Conservation (phyloP, 2,888 invertebrate genomes). For the Tachina lurida region DNA sequence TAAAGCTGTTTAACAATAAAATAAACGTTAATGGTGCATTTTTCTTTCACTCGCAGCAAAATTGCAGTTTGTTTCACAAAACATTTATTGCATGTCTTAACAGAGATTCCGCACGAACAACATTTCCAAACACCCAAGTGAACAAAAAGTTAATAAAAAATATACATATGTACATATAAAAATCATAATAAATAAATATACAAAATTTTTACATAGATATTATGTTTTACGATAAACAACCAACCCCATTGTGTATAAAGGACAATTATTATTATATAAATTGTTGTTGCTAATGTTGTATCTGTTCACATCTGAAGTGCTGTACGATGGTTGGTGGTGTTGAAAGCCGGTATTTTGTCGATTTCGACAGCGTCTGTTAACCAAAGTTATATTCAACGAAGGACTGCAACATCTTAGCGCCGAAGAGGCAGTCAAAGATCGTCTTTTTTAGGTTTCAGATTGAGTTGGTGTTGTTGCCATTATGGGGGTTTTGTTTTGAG, state of each 20-base stretch:
- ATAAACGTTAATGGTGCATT: not conserved
- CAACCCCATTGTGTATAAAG: slow-evolving; percentile 56
- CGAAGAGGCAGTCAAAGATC: slow-evolving; percentile 45
- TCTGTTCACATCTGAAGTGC: slow-evolving; percentile 17
- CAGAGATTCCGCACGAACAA: not conserved
- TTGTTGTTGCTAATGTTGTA: slow-evolving; percentile 48
- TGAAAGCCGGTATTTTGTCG: slow-evolving; percentile 44
- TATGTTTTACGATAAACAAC: slow-evolving; percentile 31
- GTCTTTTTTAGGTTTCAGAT: slow-evolving; percentile 34
- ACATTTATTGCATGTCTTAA: not conserved
- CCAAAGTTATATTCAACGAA: slow-evolving; percentile 37
- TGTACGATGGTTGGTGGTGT: slow-evolving; percentile 23
- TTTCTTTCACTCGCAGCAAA: not conserved
- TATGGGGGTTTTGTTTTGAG: not conserved
- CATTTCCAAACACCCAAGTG: not conserved
- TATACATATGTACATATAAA: not conserved
- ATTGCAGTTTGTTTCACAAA: not conserved
- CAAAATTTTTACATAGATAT: not conserved
- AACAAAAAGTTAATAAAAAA: not conserved
- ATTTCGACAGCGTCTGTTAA: slow-evolving; percentile 45
- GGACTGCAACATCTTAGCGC: slow-evolving; percentile 49
- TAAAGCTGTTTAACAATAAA: not conserved
- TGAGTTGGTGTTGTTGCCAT: slow-evolving; percentile 7
- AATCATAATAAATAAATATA: not conserved
- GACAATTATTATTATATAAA: slow-evolving; percentile 36